These are phyloP conservation scores for Morone chrysops DNA, from an alignment of 2,113 vertebrate genomes.

Conservation along the genomic window DNA sequence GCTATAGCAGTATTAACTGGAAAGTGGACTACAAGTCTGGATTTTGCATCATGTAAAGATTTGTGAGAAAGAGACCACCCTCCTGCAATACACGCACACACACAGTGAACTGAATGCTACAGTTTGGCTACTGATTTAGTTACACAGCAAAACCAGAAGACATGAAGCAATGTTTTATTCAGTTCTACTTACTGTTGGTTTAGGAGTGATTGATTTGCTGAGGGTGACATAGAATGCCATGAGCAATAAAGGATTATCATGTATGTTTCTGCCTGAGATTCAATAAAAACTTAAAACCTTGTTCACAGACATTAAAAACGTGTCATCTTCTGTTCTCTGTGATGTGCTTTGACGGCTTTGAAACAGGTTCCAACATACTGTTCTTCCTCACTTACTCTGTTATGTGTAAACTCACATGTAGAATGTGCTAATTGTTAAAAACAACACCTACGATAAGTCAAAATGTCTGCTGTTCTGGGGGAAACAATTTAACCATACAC, in stretches of 20 bases:
- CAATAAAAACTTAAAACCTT: conserved; percentile 79
- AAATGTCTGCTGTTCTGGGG: too few species aligned
- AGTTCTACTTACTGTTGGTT: conserved; percentile 40
- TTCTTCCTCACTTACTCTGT: background rate
- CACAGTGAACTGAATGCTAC: conserved; percentile 27
- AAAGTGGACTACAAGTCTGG: background rate
- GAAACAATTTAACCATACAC: too few species aligned
- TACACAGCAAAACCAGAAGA: conserved; percentile 28
- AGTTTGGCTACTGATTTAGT: conserved; percentile 46
- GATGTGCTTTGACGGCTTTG: background rate
- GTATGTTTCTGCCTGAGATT: conserved; percentile 83
- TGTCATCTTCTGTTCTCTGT: conserved; percentile 27
- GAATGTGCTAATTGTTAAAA: too few species aligned
- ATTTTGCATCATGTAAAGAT: conserved; percentile 27
- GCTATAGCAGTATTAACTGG: conserved; percentile 11
- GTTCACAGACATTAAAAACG: conserved; percentile 63
- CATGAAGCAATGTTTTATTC: conserved; percentile 34
- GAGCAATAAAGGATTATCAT: conserved; percentile 81
- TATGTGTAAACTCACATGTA: background rate
- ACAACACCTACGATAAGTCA: too few species aligned
- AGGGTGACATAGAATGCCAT: conserved; percentile 54
- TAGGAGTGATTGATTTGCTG: conserved; percentile 37
- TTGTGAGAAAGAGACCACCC: conserved; percentile 1
- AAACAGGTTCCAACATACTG: background rate
- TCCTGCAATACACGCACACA: conserved; percentile 20